Conservation (phyloP, 2,797 vertebrate species). For the Pseudochirops cupreus region DNA sequence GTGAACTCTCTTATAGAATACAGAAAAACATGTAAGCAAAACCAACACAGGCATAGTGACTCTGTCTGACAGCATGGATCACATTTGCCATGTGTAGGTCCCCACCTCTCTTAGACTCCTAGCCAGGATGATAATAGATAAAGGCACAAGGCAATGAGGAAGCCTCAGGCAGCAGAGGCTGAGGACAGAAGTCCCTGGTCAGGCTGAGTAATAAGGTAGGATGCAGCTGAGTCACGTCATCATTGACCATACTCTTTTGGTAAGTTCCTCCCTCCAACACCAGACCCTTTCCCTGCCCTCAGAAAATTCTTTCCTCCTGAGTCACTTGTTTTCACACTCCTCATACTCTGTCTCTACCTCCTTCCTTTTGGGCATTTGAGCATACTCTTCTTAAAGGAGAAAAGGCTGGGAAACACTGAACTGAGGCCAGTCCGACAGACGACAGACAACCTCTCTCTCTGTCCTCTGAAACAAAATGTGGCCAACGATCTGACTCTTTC, state of each 20-base stretch:
- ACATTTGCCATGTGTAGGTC: background rate
- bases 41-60: background rate
- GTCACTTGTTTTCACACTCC: constrained; percentile 69
- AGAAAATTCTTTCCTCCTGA: constrained; percentile 67
- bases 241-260: background rate
- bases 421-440: constrained; percentile 4
- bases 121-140: background rate
- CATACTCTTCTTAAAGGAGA: constrained; percentile 62
- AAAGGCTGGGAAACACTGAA: constrained; percentile 58
- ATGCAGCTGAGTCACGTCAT: background rate
- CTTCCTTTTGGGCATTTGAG: constrained; percentile 54
- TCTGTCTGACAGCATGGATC: background rate
- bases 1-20: background rate
- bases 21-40: background rate
- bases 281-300: constrained; percentile 32
- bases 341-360: constrained; percentile 73
- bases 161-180: background rate
- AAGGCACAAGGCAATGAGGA: background rate
- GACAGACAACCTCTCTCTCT: constrained; percentile 25
- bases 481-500: background rate
- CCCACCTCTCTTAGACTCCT: background rate
- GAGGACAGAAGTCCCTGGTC: background rate
- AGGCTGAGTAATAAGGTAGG: background rate
- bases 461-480: constrained; percentile 22
- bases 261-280: background rate